phyloP scores from a whole-genome alignment of 2,888 invertebrate genomes.

The Anoplius nigerrimus region DNA sequence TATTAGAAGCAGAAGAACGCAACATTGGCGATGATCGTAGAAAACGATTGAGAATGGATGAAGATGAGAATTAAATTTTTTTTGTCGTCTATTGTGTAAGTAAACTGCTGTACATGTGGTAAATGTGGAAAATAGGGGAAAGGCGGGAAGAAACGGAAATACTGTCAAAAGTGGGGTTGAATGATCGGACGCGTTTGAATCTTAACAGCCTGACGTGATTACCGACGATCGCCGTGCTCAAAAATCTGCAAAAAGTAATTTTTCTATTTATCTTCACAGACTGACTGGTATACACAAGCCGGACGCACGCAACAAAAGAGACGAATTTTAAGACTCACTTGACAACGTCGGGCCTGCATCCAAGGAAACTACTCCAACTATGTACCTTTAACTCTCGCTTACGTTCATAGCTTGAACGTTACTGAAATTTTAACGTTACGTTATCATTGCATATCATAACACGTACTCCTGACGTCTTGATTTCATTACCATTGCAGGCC shows the following conservation, averaged over 20 bases:
- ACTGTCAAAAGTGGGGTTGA: slow-evolving; percentile 8
- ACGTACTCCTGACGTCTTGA: slow-evolving; percentile 56
- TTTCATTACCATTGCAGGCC: slow-evolving; percentile 58
- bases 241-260: slow-evolving; percentile 67
- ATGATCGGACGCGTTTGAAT: slow-evolving; percentile 28
- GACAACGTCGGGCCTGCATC: slow-evolving; percentile 75
- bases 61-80: slow-evolving; percentile 69
- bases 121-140: slow-evolving; percentile 35
- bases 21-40: slow-evolving; percentile 71
- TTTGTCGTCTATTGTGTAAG: slow-evolving; percentile 66
- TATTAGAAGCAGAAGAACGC: slow-evolving; percentile 91
- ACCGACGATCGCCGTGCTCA: slow-evolving; percentile 48
- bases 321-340: slow-evolving; percentile 75
- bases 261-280: slow-evolving; percentile 75
- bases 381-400: slow-evolving; percentile 72
- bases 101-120: slow-evolving; percentile 50
- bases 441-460: slow-evolving; percentile 64
- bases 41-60: slow-evolving; percentile 72
- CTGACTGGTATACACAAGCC: slow-evolving; percentile 75
- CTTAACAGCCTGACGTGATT: slow-evolving; percentile 56
- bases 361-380: slow-evolving; percentile 73
- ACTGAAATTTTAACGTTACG: slow-evolving; percentile 71
- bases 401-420: slow-evolving; percentile 72
- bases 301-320: slow-evolving; percentile 75
- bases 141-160: slow-evolving; percentile 18